These are phyloP conservation scores for Ylistrum balloti DNA, from an alignment of 1,140 invertebrate species.

Conservation along the genomic window DNA sequence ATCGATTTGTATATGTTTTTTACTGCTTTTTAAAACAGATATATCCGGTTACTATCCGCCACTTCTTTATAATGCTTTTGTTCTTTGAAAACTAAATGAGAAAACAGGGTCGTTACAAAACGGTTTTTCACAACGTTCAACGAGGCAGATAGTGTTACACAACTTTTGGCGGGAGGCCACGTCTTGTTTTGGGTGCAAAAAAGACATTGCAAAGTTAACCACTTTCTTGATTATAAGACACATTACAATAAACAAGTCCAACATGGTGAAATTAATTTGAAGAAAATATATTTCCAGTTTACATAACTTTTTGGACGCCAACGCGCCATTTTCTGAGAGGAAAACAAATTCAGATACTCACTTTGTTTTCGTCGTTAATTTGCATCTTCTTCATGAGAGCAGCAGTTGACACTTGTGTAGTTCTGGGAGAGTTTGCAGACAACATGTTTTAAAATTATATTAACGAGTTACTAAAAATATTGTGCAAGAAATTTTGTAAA, in stretches of 20 bases:
- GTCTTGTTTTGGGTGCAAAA: not conserved
- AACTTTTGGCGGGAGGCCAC: not conserved
- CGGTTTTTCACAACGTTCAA: no score
- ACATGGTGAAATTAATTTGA: no score
- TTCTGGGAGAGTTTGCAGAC: slow-evolving; percentile 66
- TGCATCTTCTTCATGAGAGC: slow-evolving; percentile 64
- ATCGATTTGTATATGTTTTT: no score
- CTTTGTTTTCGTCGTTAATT: slow-evolving; percentile 76
- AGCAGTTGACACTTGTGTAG: slow-evolving; percentile 64
- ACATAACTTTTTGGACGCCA: not conserved
- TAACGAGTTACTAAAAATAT: not conserved
- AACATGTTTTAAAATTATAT: slow-evolving; percentile 57
- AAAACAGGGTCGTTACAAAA: no score
- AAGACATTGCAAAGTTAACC: not conserved
- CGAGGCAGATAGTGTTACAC: not conserved
- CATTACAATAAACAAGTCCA: no score
- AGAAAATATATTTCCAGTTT: not conserved
- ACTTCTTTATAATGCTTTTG: no score
- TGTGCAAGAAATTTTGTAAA: not conserved
- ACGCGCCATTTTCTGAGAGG: slow-evolving; percentile 13
- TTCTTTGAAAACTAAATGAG: no score
- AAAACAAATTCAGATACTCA: slow-evolving; percentile 52
- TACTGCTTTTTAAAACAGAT: no score
- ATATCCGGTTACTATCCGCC: no score
- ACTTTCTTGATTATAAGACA: no score